Evolutionary conservation across 2,888 invertebrate species (phyloP), one percentile per base, ranked within the genome.

Genomic region (Timema podura): DNA sequence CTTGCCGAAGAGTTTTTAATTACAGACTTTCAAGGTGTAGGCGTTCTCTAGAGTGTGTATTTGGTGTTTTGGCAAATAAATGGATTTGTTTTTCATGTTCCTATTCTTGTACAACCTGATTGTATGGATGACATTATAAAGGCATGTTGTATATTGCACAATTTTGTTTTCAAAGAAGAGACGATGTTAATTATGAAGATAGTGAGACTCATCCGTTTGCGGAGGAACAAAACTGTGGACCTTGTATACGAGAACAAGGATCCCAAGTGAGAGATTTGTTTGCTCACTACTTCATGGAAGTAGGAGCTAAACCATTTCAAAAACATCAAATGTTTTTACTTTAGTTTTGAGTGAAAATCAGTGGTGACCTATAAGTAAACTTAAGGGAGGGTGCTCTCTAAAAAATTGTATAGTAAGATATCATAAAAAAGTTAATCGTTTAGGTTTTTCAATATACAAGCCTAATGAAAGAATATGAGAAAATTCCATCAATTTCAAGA

Each of bases 11-110:
- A 44, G 30, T 15, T 61, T n/a, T 61, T 45, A 61, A 61, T 13
- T 16, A 6, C 30, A 61, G 61, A 13, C 61, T 61, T 30, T 61
- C 61, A 61, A 61, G 61, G 5, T 15, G 61, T 61, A 16, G 61
- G 9, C 44, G 61, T 61, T 30, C 44, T 11, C 30, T 61, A 61
- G 61, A 61, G 0, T 61, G 61, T 15, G 16, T 1, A 10, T 61
- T 61, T 61, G 30, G 61, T 44, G 44, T 30, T 61, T 61, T 61
- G 61, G 44, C 61, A 9, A 61, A 61, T n/a, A 61, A 61, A 61
- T 61, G 0, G 61, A 8, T 16, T n/a, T 5, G 45, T 61, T 61
- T 61, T 61, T 44, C 61, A 61, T 45, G 45, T 45, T 61, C 6
- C 30, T 15, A 16, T 61, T 15, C 16, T 61, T 44, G 61, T 61